A percentile compares a stretch with the other conserved stretches of the same genome.
phyloP scores from a whole-genome alignment of 2,113 vertebrate genomes.

The Solenodon paradoxus region DNA sequence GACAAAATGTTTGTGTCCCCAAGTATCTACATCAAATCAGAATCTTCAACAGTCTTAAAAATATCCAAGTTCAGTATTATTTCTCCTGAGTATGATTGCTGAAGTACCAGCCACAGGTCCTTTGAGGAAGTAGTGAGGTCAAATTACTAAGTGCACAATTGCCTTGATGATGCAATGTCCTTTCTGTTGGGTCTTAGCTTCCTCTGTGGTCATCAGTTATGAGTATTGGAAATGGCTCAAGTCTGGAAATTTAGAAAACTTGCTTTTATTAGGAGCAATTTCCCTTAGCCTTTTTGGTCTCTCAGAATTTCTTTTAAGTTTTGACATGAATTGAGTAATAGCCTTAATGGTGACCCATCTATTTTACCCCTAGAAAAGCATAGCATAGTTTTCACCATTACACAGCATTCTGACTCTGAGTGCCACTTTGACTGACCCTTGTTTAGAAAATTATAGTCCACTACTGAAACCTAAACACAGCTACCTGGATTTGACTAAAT shows the following conservation, averaged over 20 bases:
- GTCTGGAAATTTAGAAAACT: neutral
- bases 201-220: neutral
- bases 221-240: neutral
- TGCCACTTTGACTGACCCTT: neutral
- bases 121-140: neutral
- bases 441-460: neutral
- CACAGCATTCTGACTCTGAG: neutral
- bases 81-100: neutral
- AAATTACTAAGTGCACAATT: neutral
- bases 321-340: neutral
- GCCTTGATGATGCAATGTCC: neutral
- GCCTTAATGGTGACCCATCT: neutral
- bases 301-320: neutral
- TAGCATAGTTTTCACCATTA: neutral
- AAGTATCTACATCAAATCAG: neutral
- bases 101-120: neutral
- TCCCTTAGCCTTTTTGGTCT: neutral
- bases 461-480: neutral
- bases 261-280: neutral
- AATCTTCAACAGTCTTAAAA: too few relatives aligned
- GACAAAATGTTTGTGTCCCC: neutral
- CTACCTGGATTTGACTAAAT: neutral
- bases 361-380: neutral
- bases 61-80: too few relatives aligned
- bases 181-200: neutral